Base-by-base conservation (phyloP, 2,113 vertebrate species). In the Taurulus bubalis region DNA sequence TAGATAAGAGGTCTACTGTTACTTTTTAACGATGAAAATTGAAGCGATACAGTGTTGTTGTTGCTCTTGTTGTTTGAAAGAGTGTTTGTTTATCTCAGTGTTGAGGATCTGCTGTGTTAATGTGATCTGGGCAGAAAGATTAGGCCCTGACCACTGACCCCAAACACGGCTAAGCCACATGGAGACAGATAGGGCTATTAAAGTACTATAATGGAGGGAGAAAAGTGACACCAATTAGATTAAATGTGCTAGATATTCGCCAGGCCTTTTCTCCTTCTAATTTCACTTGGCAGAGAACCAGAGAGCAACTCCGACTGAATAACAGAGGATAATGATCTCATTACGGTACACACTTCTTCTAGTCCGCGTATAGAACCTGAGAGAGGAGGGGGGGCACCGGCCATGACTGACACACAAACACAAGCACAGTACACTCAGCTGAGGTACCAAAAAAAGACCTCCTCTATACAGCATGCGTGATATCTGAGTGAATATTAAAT, bases 171-270 rank as follows among this genome's bases (percentile, higher is more conserved):
- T 28, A 84, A 92, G 88, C 90, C 85, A 86, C 90, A 92, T 85
- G 56, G 88, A 92, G 91, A 93, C 92, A 93, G 92, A 92, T 90
- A 80, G 64, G 78, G 79, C 88, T 90, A 91, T 92, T 93, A 94
- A 92, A 90, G 86, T 63, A 67, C 80, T 80, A 81, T 94, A 94
- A 94, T 94, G 87, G 86, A 85, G 81, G 87, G 76, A 91, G 88
- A 89, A 91, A 92, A 87, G 87, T 89, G 92, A 94, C 92, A 90
- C 83, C 92, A 94, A 95, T 94, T 95, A 94, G 89, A 93, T 94
- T 90, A 94, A 92, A 92, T 91, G 92, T 92, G 87, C 77, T 84
- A 88, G 85, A 91, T 93, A 91, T 92, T 92, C 86, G 80, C 77
- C 80, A 58, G n/a, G 79, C 84, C 79, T 89, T 89, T 88, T 88